phyloP scores from a whole-genome alignment of 2,113 vertebrate genomes.

The Vulpes ferrilata region DNA sequence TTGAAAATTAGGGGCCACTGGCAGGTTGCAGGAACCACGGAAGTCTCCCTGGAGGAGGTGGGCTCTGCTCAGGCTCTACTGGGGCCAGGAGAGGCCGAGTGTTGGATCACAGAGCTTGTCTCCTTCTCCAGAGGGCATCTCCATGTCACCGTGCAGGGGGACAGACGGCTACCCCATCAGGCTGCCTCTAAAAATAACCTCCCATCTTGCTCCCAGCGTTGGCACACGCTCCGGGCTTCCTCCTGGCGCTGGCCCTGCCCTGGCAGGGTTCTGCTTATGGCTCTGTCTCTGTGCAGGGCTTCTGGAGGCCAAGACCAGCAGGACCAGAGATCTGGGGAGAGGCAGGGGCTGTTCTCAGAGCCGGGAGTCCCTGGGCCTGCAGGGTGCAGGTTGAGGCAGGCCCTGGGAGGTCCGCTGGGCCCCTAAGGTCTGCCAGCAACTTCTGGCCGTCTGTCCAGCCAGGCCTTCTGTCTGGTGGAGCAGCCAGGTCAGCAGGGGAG shows the following conservation, averaged over 20 bases:
- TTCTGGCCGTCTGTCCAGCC: neutral
- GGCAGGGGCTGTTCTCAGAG: neutral
- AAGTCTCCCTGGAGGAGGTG: neutral
- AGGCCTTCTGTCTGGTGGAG: neutral
- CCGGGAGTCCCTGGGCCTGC: neutral
- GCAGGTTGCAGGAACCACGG: neutral
- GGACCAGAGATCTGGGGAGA: neutral
- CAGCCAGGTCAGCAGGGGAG: neutral
- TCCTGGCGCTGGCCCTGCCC: slow-evolving; percentile 51
- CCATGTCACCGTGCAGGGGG: neutral
- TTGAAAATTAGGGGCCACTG: neutral
- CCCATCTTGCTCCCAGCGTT: neutral
- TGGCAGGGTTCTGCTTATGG: neutral
- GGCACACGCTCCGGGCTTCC: slow-evolving; percentile 65
- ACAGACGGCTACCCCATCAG: slow-evolving; percentile 74
- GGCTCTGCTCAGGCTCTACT: neutral
- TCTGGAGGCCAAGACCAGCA: neutral
- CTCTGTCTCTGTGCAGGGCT: neutral
- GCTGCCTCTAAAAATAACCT: slow-evolving; percentile 77
- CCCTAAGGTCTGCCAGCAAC: no score
- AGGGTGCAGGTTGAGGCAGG: neutral
- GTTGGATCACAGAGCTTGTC: neutral
- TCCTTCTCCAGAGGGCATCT: slow-evolving; percentile 50
- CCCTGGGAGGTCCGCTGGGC: rapidly evolving
- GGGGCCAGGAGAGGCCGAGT: neutral